phyloP scores from a whole-genome alignment of 2,797 vertebrate genomes.

The Gadopsis bispinosus region DNA sequence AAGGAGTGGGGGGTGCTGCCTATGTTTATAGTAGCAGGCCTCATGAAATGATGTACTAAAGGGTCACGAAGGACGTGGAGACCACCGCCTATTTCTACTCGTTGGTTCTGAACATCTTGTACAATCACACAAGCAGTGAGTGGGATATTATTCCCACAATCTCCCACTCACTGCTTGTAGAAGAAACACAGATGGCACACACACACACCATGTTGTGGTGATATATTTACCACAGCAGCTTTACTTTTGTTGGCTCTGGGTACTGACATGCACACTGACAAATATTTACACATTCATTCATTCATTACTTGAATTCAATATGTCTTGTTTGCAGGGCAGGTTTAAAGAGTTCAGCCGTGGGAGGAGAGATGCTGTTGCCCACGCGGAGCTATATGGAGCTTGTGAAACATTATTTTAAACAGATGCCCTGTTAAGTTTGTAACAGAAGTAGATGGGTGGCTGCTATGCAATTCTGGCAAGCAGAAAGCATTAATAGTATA shows the following conservation, averaged over 20 bases:
- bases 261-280: not conserved
- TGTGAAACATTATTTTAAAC: not conserved
- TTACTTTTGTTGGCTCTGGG: not conserved
- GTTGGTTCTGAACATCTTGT: not conserved
- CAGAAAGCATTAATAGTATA: constrained; percentile 14
- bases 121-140: no score
- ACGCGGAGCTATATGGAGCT: not conserved
- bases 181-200: constrained; percentile 17
- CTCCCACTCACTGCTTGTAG: not conserved
- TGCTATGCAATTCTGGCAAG: not conserved
- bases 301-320: constrained; percentile 12
- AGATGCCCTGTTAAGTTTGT: not conserved
- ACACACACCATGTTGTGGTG: not conserved
- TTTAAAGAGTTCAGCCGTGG: not conserved
- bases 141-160: not conserved
- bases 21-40: not conserved
- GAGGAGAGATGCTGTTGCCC: not conserved
- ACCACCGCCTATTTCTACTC: constrained; percentile 14
- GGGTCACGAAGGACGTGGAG: not conserved
- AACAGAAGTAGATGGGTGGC: constrained; percentile 21
- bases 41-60: constrained; percentile 23
- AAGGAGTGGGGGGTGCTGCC: not conserved
- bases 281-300: constrained; percentile 16
- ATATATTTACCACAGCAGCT: constrained; percentile 14
- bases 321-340: not conserved